Percentiles rank a stretch among this genome's conserved stretches.
Evolutionary conservation across 1,140 invertebrate genomes (phyloP).

Genomic region (Drosophila murphyi): DNA sequence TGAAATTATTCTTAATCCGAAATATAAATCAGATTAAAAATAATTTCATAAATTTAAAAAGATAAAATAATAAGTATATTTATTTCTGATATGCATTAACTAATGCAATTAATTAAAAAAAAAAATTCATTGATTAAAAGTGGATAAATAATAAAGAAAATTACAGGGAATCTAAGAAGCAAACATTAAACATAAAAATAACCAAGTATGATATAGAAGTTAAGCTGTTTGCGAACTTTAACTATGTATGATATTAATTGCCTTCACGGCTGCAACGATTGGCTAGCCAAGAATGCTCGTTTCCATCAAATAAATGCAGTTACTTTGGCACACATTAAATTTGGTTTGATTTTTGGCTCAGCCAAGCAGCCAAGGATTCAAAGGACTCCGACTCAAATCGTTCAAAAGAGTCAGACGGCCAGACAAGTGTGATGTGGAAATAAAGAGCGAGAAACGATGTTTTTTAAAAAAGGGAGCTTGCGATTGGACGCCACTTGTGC

Average conservation of each 20-base stretch:
- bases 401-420: background rate
- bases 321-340: conserved; percentile 59
- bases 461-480: conserved; percentile 11
- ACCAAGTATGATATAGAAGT: conserved; percentile 1
- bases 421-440: background rate
- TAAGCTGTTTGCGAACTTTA: conserved; percentile 8
- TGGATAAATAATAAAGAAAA: background rate
- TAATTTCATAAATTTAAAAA: too few species aligned
- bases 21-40: too few species aligned
- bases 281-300: conserved; percentile 32
- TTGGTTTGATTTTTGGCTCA: conserved; percentile 51
- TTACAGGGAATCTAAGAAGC: background rate
- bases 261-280: conserved; percentile 32
- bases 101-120: background rate
- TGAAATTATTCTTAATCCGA: too few species aligned
- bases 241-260: conserved; percentile 54
- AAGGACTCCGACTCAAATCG: background rate
- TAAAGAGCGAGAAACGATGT: background rate
- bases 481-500: conserved; percentile 7
- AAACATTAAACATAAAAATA: background rate
- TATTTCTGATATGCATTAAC: too few species aligned
- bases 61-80: too few species aligned
- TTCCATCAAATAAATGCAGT: conserved; percentile 49
- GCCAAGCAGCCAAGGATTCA: background rate
- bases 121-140: too few species aligned